Conservation (phyloP, 2,797 vertebrate species). For the Serranus cabrilla region DNA sequence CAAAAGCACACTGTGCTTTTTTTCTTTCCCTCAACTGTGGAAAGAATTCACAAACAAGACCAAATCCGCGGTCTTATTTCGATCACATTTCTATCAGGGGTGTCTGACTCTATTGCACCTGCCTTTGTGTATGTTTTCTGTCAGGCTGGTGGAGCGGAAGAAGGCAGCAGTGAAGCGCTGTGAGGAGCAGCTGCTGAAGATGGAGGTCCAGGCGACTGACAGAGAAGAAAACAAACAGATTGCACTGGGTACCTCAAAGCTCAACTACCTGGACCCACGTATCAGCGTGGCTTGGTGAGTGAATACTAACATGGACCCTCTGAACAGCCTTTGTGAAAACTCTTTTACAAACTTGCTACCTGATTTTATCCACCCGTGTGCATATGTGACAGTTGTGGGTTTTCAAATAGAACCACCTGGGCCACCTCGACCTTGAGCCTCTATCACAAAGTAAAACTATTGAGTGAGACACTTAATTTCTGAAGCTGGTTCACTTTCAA, state of each 20-base stretch:
- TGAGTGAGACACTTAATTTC: background rate
- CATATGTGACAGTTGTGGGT: background rate
- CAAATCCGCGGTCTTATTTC: background rate
- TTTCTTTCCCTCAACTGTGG: background rate
- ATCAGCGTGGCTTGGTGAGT: constrained; percentile 89
- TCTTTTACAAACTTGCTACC: background rate
- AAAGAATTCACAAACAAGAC: background rate
- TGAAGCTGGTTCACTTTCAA: background rate
- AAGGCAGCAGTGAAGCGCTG: constrained; percentile 82
- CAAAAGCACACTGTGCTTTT: background rate
- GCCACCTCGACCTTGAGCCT: background rate
- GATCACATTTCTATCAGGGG: background rate
- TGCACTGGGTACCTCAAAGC: constrained; percentile 89
- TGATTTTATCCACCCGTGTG: background rate
- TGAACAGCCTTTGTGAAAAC: background rate
- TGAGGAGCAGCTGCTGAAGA: constrained; percentile 87
- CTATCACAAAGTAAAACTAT: background rate
- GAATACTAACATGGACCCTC: background rate
- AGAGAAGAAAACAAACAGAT: constrained; percentile 90
- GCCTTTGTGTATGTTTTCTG: constrained; percentile 22
- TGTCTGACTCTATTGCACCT: background rate
- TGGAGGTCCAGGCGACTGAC: constrained; percentile 90
- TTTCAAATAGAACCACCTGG: background rate
- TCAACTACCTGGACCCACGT: constrained; percentile 90
- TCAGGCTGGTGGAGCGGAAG: constrained; percentile 85